Percentiles rank a stretch among this genome's conserved stretches.
phyloP scores from a whole-genome alignment of 2,113 vertebrate species.

The Stictonetta naevosa region DNA sequence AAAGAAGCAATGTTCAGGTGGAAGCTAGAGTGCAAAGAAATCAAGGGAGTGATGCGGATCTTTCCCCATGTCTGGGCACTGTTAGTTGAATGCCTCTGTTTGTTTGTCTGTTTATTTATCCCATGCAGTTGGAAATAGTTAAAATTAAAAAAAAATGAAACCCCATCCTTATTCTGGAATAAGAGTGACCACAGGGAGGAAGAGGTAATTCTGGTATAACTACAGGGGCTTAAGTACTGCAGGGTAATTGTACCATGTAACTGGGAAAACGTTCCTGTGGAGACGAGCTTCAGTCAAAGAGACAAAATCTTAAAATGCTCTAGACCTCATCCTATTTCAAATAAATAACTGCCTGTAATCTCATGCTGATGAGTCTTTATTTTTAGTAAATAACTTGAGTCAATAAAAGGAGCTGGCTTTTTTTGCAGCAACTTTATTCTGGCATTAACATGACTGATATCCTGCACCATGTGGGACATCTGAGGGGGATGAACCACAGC shows the following conservation, averaged over 20 bases:
- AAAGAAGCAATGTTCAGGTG: accelerated
- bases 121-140: neutral
- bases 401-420: neutral
- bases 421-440: neutral
- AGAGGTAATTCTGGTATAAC: neutral
- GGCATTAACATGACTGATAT: neutral
- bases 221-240: neutral
- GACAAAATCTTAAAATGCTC: neutral
- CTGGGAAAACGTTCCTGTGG: neutral
- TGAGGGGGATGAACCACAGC: neutral
- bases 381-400: neutral
- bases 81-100: neutral
- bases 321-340: neutral
- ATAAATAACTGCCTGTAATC: neutral
- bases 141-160: neutral
- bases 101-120: neutral
- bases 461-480: neutral
- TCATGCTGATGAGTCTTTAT: neutral
- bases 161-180: neutral
- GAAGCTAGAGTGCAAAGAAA: neutral
- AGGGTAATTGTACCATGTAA: neutral
- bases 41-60: neutral
- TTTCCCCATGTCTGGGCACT: neutral
- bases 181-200: neutral
- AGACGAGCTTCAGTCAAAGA: neutral